These are phyloP conservation scores for Cosmorhoe ocellata DNA, from an alignment of 2,888 invertebrate genomes.

Conservation along the genomic window DNA sequence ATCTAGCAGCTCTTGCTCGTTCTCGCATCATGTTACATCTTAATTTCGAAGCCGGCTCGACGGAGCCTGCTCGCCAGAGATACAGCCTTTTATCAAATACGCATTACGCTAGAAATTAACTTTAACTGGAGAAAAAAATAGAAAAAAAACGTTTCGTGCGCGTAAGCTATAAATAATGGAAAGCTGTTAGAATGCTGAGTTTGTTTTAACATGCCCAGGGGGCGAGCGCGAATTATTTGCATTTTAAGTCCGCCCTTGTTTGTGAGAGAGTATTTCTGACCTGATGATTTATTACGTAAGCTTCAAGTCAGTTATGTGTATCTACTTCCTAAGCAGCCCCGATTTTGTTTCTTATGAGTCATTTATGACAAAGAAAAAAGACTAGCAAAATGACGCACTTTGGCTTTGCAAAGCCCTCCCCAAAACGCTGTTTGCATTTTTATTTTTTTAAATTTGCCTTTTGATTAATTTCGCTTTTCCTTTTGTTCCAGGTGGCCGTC, in stretches of 20 bases:
- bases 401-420: constrained; percentile 39
- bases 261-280: constrained; percentile 60
- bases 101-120: constrained; percentile 80
- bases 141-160: constrained; percentile 61
- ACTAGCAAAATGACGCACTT: constrained; percentile 5
- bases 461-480: constrained; percentile 82
- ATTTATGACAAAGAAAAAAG: not conserved
- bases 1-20: constrained; percentile 83
- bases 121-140: constrained; percentile 68
- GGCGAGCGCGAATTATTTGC: constrained; percentile 72
- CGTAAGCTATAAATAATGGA: constrained; percentile 73
- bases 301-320: constrained; percentile 18
- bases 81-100: constrained; percentile 82
- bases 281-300: constrained; percentile 50
- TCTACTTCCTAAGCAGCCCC: constrained; percentile 6
- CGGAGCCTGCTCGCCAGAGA: constrained; percentile 79
- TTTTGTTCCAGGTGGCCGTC: constrained; percentile 82
- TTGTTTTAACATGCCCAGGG: constrained; percentile 77
- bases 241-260: constrained; percentile 72
- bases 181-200: constrained; percentile 75
- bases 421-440: constrained; percentile 43
- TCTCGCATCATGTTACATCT: constrained; percentile 84
- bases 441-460: constrained; percentile 69
- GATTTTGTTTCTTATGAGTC: not conserved
- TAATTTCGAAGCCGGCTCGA: constrained; percentile 81